Evolutionary conservation across 2,113 vertebrate species (phyloP), one percentile per base, ranked within the genome.

Genomic region (Cricetomys ansorgei): DNA sequence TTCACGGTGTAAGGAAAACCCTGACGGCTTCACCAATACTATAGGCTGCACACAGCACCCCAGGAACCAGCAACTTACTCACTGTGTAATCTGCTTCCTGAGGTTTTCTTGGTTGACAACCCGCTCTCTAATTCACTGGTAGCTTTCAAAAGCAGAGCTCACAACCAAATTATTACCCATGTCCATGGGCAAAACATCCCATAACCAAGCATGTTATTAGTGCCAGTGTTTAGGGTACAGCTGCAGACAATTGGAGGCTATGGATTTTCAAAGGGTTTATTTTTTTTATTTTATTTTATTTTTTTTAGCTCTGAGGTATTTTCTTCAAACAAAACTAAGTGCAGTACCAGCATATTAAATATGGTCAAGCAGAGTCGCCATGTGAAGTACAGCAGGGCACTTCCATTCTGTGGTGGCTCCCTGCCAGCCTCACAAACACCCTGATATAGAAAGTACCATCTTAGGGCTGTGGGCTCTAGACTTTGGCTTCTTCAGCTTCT

Each of bases 141-240:
- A 77, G 34, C 69, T 91, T 83, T 91, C 81, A 89, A 72, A 92
- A 70, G 69, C 12, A 86, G 55, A 25, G 34, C 21, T 57, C 64
- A 57, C 62, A 53, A 57, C 45, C 83, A 96, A 43, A 91, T 83
- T 57, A 67, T 48, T 79, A 59, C 55, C 40, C 45, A 31, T 15
- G 16, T 34, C 90, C 29, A 65, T 31, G 40, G 19, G 45, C 27
- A 85, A 96, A 90, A 84, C 64, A 15, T 75, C 48, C 50, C 48
- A 37, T 45, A 13, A 15, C 43, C 88, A 55, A 55, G 57, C 57
- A 40, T 92, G 43, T 37, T 65, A 79, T 87, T 59, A 65, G 25
- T 5, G 11, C 57, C 53, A 88, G 25, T 62, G 37, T 62, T 90
- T 40, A 65, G 75, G 69, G 64, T 65, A 88, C n/a, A 69, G 29